Conservation (phyloP, 1,140 invertebrate genomes). For the Zaprionus kolodkinae region DNA sequence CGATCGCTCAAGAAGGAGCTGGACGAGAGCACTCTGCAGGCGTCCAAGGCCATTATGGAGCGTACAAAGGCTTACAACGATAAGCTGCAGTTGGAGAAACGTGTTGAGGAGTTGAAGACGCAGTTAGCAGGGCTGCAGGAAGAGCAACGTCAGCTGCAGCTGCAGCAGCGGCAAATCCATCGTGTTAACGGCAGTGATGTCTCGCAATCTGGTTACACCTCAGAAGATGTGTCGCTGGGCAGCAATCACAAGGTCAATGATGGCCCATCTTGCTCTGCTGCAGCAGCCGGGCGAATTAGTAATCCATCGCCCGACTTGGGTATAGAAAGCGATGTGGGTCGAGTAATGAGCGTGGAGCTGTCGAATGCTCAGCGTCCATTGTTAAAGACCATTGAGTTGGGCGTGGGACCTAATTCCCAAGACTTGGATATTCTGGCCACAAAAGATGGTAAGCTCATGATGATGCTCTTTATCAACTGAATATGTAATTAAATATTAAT, state of each 20-base stretch:
- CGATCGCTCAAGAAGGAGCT: constrained; percentile 74
- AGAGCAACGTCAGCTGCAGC: constrained; percentile 39
- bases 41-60: constrained; percentile 87
- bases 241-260: constrained; percentile 11
- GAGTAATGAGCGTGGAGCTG: constrained; percentile 86
- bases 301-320: constrained; percentile 90
- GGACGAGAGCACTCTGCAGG: constrained; percentile 83
- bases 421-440: constrained; percentile 6
- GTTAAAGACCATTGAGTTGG: constrained; percentile 73
- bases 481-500: neutral
- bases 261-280: constrained; percentile 10
- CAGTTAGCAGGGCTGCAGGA: constrained; percentile 49
- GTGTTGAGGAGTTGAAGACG: constrained; percentile 82
- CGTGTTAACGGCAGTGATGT: constrained; percentile 63
- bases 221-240: constrained; percentile 68
- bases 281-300: constrained; percentile 69
- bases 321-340: constrained; percentile 88
- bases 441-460: constrained; percentile 49
- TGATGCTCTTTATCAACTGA: neutral
- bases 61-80: constrained; percentile 88
- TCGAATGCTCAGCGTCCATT: constrained; percentile 60
- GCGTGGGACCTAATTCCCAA: neutral
- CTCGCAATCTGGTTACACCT: constrained; percentile 79
- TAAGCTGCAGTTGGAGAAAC: constrained; percentile 84
- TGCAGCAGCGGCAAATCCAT: constrained; percentile 13